Evolutionary conservation across 2,888 invertebrate genomes (phyloP), one percentile per base, ranked within the genome.

Genomic region (Holacanthella duospinosa): DNA sequence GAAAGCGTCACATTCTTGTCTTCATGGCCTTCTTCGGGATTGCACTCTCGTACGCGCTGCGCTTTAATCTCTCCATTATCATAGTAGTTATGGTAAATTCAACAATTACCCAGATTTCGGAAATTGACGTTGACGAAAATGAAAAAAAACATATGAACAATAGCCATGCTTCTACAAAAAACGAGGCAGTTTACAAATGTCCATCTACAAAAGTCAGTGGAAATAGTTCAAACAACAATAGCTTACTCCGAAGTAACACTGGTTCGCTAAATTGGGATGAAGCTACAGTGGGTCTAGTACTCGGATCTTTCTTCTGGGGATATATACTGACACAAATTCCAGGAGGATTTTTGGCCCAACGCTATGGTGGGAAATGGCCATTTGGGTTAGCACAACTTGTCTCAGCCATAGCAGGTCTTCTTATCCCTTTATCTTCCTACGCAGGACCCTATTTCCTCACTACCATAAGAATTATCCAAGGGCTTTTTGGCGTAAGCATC

Each of bases 11-110:
- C 44, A 59, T 43, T 24, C 12, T 59, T 16, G 44, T 44, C 26
- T 2, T 59, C 26, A 43, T 70, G 19, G 67, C 67, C 0, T 70
- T 65, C 36, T 63, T 61, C 55, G 68, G 66, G 25, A 66, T 67
- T 43, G 65, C 64, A 0, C 58, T 68, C 56, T 65, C 65, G 16
- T 70, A 68, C 55, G 66, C 68, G 0, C 66, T 68, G 66, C 55
- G 70, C 1, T 65, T 68, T 59, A 70, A 70, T 53, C 55, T 70
- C 19, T 68, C 68, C 1, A 62, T 70, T 9, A 68, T 68, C 2
- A 70, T 70, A 24, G 70, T 70, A 16, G 68, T 68, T 9, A 70
- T 70, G 70, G 68, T 70, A 1, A 70, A 70, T 27, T 60, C 61
- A 0, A 57, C 66, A 1, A 55, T 57, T 25, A 43, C 9, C 21